Percentiles rank a stretch among this genome's conserved stretches.
Conservation (phyloP, 1,140 invertebrate species). For the Apis dorsata region DNA sequence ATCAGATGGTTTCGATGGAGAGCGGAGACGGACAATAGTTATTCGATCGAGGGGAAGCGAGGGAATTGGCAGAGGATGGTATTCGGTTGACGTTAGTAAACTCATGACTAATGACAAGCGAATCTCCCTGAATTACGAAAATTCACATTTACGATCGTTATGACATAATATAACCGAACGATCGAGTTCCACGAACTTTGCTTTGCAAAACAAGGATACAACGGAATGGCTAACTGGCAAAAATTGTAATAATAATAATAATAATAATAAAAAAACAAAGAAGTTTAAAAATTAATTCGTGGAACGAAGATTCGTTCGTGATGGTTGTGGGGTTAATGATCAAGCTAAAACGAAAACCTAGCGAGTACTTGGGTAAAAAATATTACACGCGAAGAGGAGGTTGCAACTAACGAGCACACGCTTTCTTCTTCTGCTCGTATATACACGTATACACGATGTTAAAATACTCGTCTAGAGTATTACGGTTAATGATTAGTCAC, state of each 20-base stretch:
- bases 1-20: slow-evolving; percentile 55
- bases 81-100: slow-evolving; percentile 69
- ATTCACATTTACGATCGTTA: slow-evolving; percentile 9
- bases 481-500: slow-evolving; percentile 52
- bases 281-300: slow-evolving; percentile 10
- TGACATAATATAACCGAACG: not conserved
- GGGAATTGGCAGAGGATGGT: slow-evolving; percentile 49
- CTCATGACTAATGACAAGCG: slow-evolving; percentile 24
- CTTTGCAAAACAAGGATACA: not conserved
- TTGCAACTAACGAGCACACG: slow-evolving; percentile 21
- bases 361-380: slow-evolving; percentile 6
- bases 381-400: slow-evolving; percentile 48
- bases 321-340: not conserved
- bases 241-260: not conserved
- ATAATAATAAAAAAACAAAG: not conserved
- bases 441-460: slow-evolving; percentile 31
- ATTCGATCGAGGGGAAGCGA: not conserved
- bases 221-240: not conserved
- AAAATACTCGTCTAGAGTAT: not conserved
- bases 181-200: slow-evolving; percentile 17
- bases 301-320: slow-evolving; percentile 11
- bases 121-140: slow-evolving; percentile 22
- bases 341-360: slow-evolving; percentile 27
- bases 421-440: slow-evolving; percentile 18
- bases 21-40: slow-evolving; percentile 39